A percentile compares a stretch with the other conserved stretches of the same genome.
Evolutionary conservation across 2,113 vertebrate genomes (phyloP).

Genomic region (Nesospiza acunhae): DNA sequence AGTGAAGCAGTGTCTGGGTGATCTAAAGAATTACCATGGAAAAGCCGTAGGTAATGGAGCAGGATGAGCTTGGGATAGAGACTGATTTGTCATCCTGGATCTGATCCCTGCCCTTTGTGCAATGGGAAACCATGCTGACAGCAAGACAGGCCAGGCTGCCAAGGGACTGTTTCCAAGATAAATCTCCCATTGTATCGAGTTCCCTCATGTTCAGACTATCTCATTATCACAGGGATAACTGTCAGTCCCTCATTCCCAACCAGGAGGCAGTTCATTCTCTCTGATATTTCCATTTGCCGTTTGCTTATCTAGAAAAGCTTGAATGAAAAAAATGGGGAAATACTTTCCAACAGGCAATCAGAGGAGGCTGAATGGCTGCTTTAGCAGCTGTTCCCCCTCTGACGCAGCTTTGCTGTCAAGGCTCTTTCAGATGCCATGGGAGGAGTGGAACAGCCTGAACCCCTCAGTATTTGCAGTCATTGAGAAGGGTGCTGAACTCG

Average conservation of each 20-base stretch:
- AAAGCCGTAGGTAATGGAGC: fast-evolving
- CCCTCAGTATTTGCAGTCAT: slow-evolving; percentile 22
- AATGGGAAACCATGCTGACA: neutral
- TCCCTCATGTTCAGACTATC: neutral
- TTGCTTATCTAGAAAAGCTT: neutral
- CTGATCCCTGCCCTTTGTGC: neutral
- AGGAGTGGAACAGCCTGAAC: slow-evolving; percentile 5
- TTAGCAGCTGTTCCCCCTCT: neutral
- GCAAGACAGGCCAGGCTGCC: neutral
- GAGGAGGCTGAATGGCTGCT: neutral
- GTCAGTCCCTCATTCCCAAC: neutral
- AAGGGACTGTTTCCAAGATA: neutral
- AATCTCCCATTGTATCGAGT: neutral
- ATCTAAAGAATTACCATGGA: neutral
- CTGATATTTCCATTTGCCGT: neutral
- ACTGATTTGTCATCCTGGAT: neutral
- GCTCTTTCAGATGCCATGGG: neutral
- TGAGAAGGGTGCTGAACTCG: neutral
- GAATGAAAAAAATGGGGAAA: neutral
- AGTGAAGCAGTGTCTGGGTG: neutral
- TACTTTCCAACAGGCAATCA: neutral
- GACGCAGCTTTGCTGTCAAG: slow-evolving; percentile 47
- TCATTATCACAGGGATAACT: neutral
- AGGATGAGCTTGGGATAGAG: neutral
- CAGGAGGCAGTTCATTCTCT: neutral